phyloP scores from a whole-genome alignment of 2,797 vertebrate genomes.

The Anabacerthia variegaticeps region DNA sequence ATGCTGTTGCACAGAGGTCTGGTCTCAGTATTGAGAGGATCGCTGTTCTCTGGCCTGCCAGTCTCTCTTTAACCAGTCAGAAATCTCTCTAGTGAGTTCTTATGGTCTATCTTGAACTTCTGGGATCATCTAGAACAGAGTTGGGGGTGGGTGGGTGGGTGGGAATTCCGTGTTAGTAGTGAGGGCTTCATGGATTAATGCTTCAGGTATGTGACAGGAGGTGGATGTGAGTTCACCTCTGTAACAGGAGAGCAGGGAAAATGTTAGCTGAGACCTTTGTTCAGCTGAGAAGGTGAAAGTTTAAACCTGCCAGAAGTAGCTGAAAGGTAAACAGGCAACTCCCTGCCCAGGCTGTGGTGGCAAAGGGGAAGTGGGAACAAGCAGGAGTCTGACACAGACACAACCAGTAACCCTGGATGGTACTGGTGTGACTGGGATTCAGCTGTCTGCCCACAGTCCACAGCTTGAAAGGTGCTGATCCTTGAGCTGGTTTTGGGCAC shows the following conservation, averaged over 20 bases:
- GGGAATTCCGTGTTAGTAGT: background rate
- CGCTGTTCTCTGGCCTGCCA: background rate
- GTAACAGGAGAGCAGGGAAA: background rate
- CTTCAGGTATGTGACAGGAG: background rate
- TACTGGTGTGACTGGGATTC: background rate
- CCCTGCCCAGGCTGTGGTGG: background rate
- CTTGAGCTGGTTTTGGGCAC: background rate
- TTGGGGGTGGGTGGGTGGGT: too few species aligned
- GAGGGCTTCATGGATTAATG: background rate
- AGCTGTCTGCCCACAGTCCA: background rate
- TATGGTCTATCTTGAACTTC: background rate
- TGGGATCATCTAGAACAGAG: background rate
- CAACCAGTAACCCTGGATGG: background rate
- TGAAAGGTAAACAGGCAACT: background rate
- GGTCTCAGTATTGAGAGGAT: background rate
- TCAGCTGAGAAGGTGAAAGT: background rate
- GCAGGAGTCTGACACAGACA: background rate
- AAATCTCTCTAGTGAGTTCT: background rate
- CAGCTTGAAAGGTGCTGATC: background rate
- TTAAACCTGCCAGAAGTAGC: background rate
- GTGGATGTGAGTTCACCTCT: background rate
- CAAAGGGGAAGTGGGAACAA: background rate
- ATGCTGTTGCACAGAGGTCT: conserved; percentile 1
- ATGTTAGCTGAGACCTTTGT: background rate
- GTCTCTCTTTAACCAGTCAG: background rate